Conservation (phyloP, 1,140 invertebrate genomes). For the Helicoverpa armigera region DNA sequence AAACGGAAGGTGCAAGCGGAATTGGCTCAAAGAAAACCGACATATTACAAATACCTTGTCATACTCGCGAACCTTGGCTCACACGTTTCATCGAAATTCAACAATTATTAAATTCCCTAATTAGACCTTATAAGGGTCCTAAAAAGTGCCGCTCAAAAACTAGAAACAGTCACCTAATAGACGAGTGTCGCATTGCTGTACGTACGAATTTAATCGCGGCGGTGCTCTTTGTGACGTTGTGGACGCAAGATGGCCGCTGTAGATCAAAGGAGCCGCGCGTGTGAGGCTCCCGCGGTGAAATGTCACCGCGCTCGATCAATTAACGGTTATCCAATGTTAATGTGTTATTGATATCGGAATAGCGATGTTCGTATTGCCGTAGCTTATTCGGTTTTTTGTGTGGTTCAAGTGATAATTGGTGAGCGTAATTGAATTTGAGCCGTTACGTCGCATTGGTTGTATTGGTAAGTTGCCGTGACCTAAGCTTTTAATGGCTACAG, state of each 20-base stretch:
- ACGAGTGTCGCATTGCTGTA: conserved; percentile 73
- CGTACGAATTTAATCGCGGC: conserved; percentile 82
- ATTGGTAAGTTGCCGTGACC: conserved; percentile 16
- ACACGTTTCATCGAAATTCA: conserved; percentile 36
- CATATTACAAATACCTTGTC: conserved; percentile 25
- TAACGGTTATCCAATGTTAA: conserved; percentile 69
- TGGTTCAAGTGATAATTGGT: conserved; percentile 50
- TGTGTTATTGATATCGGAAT: conserved; percentile 76
- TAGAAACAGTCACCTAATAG: conserved; percentile 64
- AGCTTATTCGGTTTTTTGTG: conserved; percentile 59
- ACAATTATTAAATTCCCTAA: conserved; percentile 55
- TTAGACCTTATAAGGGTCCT: conserved; percentile 59
- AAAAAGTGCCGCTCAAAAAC: conserved; percentile 54
- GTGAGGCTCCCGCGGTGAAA: conserved; percentile 71
- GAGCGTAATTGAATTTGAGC: conserved; percentile 17
- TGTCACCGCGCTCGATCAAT: conserved; percentile 82
- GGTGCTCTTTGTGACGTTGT: conserved; percentile 69
- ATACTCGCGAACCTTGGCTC: conserved; percentile 9
- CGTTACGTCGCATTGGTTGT: neutral
- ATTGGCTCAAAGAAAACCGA: conserved; percentile 14
- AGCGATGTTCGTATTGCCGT: conserved; percentile 63
- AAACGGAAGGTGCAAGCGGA: conserved; percentile 36
- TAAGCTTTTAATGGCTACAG: neutral
- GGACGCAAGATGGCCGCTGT: conserved; percentile 56
- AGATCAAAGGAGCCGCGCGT: conserved; percentile 71